A percentile compares a stretch with the other conserved stretches of the same genome.
Conservation (phyloP, 2,888 invertebrate genomes). For the Carcina quercana region DNA sequence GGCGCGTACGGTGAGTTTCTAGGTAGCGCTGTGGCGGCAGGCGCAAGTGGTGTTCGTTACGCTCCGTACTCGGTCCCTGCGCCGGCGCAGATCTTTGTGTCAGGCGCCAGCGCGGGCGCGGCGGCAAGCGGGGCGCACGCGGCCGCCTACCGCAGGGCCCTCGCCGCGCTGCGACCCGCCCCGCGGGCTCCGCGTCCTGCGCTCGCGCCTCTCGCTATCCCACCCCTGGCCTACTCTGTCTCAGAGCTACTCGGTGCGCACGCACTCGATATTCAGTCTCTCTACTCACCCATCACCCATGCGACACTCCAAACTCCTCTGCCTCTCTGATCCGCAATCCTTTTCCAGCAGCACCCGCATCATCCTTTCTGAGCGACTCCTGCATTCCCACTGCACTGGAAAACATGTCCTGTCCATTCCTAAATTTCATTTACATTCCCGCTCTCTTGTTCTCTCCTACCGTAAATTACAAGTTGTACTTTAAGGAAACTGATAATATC, state of each 20-base stretch:
- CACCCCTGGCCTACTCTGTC: slow-evolving; percentile 66
- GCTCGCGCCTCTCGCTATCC: slow-evolving; percentile 52
- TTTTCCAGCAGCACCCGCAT: slow-evolving; percentile 67
- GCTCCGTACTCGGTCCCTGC: slow-evolving; percentile 76
- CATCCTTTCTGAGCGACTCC: slow-evolving; percentile 47
- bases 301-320: slow-evolving; percentile 73
- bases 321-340: slow-evolving; percentile 69
- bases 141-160: slow-evolving; percentile 57
- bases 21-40: slow-evolving; percentile 80
- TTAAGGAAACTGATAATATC: slow-evolving; percentile 63
- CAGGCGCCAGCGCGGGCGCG: slow-evolving; percentile 49
- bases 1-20: slow-evolving; percentile 99
- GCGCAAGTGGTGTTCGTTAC: slow-evolving; percentile 75
- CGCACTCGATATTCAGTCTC: slow-evolving; percentile 82
- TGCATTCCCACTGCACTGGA: slow-evolving; percentile 34
- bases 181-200: slow-evolving; percentile 53
- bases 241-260: slow-evolving; percentile 77
- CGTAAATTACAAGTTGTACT: slow-evolving; percentile 35
- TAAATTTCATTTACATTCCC: slow-evolving; percentile 55
- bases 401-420: slow-evolving; percentile 45
- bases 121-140: slow-evolving; percentile 47
- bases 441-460: slow-evolving; percentile 38
- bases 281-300: slow-evolving; percentile 80
- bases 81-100: slow-evolving; percentile 60
- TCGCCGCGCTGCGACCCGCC: slow-evolving; percentile 57